A percentile compares a stretch with the other conserved stretches of the same genome.
Conservation (phyloP, 2,888 invertebrate species). For the Lasioglossum zephyrum region DNA sequence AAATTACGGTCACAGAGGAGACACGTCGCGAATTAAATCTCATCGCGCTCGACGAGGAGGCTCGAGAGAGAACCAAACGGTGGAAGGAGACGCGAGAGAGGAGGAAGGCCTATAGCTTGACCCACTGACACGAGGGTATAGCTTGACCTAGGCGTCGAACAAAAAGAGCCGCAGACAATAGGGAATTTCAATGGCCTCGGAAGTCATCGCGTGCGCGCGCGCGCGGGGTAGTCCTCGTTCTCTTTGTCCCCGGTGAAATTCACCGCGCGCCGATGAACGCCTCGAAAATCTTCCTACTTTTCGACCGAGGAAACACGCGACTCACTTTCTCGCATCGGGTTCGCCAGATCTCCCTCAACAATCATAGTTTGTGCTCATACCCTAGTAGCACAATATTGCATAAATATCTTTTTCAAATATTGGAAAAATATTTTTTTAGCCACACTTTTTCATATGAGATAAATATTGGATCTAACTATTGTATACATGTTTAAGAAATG, state of each 20-base stretch:
- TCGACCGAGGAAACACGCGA: background rate
- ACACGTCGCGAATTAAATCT: constrained; percentile 55
- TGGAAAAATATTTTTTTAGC: no score
- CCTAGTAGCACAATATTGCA: no score
- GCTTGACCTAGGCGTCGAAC: constrained; percentile 25
- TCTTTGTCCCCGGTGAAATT: constrained; percentile 12
- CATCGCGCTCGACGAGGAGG: constrained; percentile 19
- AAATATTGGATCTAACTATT: no score
- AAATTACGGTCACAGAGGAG: constrained; percentile 40
- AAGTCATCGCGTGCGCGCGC: background rate
- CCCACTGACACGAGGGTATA: constrained; percentile 42
- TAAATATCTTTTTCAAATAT: no score
- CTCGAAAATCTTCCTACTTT: background rate
- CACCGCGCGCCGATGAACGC: background rate
- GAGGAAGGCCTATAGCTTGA: constrained; percentile 23
- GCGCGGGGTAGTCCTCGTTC: background rate
- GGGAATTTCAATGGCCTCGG: constrained; percentile 39
- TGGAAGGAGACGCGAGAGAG: constrained; percentile 8
- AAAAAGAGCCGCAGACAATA: constrained; percentile 42
- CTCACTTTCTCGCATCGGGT: background rate
- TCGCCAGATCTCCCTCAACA: background rate
- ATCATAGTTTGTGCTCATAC: no score
- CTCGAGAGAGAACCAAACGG: background rate
- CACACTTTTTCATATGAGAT: no score
- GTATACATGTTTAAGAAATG: no score